phyloP scores from a whole-genome alignment of 2,888 invertebrate genomes.

The Hymenopus coronatus region DNA sequence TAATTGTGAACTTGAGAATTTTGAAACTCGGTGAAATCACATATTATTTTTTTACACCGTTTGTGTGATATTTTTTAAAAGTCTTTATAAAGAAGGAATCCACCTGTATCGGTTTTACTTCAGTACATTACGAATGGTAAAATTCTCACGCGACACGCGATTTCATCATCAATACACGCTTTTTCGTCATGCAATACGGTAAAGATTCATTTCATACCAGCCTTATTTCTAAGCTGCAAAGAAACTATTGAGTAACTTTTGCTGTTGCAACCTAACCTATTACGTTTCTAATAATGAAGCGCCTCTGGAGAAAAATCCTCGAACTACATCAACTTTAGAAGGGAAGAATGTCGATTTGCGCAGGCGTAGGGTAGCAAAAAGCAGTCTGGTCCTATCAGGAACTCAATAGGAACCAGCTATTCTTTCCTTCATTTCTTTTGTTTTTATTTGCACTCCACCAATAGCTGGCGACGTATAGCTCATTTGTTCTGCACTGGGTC shows the following conservation, averaged over 20 bases:
- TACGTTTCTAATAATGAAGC: background rate
- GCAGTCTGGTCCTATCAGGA: background rate
- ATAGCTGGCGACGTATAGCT: background rate
- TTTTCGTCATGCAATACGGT: too few species aligned
- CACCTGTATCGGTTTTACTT: too few species aligned
- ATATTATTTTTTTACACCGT: too few species aligned
- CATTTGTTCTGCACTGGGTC: background rate
- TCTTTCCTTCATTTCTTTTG: background rate
- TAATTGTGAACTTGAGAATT: too few species aligned
- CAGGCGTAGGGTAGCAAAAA: background rate
- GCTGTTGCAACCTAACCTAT: background rate
- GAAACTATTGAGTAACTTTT: too few species aligned
- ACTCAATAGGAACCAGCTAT: background rate
- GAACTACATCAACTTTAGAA: background rate
- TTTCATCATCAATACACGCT: too few species aligned
- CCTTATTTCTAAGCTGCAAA: background rate
- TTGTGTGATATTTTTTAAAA: too few species aligned
- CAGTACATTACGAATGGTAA: too few species aligned
- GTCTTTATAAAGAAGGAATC: too few species aligned
- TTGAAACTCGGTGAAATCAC: too few species aligned
- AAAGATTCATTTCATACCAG: too few species aligned
- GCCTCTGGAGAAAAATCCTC: background rate
- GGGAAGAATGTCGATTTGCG: background rate
- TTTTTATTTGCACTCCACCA: background rate
- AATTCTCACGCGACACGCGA: too few species aligned